phyloP scores from a whole-genome alignment of 2,888 invertebrate genomes.

The Scaptodrosophila latifasciaeformis region DNA sequence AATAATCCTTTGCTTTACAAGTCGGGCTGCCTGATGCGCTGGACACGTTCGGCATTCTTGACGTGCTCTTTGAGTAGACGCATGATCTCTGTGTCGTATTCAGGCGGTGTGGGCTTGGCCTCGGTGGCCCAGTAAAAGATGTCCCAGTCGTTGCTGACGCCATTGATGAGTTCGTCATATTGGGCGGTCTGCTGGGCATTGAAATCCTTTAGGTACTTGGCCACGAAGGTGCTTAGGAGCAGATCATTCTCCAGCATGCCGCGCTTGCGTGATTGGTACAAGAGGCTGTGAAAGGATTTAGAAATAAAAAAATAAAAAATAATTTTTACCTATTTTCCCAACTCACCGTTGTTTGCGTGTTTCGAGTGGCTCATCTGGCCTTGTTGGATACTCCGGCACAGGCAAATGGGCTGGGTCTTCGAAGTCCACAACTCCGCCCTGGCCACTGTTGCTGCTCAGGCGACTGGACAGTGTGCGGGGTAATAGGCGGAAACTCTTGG shows the following conservation, averaged over 20 bases:
- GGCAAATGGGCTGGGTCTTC: slow-evolving; percentile 71
- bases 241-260: slow-evolving; percentile 97
- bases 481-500: no score
- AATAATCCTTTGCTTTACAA: slow-evolving; percentile 38
- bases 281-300: slow-evolving; percentile 77
- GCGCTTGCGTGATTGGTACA: slow-evolving; percentile 96
- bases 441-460: slow-evolving; percentile 27
- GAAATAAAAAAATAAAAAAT: background rate
- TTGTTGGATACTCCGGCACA: slow-evolving; percentile 79
- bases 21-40: slow-evolving; percentile 82
- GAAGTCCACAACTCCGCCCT: slow-evolving; percentile 54
- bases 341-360: slow-evolving; percentile 80
- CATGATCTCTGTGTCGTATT: slow-evolving; percentile 92
- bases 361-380: slow-evolving; percentile 79
- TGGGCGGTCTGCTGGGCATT: slow-evolving; percentile 82
- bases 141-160: slow-evolving; percentile 97
- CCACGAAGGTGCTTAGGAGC: slow-evolving; percentile 92
- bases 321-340: background rate
- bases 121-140: slow-evolving; percentile 95
- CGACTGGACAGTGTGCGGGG: no score
- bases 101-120: slow-evolving; percentile 85
- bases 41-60: slow-evolving; percentile 83
- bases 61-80: slow-evolving; percentile 87
- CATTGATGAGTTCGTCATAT: slow-evolving; percentile 93
- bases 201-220: slow-evolving; percentile 84